Base-by-base conservation (phyloP, 2,888 invertebrate species). In the Marronus borbonicus region DNA sequence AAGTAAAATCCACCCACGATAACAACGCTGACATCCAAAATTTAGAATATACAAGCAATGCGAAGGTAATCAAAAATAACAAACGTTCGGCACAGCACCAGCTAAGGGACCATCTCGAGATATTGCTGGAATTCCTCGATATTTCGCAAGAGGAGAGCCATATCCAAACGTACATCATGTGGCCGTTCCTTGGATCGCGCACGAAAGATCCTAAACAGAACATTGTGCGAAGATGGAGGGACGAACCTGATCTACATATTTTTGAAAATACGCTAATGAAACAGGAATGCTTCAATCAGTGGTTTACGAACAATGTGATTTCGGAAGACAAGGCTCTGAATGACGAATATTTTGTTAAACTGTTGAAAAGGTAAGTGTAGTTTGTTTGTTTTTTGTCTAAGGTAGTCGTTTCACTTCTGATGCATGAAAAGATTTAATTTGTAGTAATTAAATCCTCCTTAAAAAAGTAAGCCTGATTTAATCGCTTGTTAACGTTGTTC, bases 51-150 rank as follows among this genome's bases (percentile, higher is more conserved):
- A 84, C 83, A 20, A 86, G 87, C 77, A 86, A 88, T 76, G 85
- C 88, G 0, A 85, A 85, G 79, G 83, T 85, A 14, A 85, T 88
- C 60, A 88, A 88, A 81, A 88, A 88, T 80, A 87, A 87, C 82
- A 88, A 88, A 80, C 80, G 88, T 49, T 86, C 86, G 1, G 88
- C 87, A 0, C 86, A 87, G 66, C 88, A 88, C 80, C 88, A 88
- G 78, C 83, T 88, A 7, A 80, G 87, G 17, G 88, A 88, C 78
- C 88, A 88, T 78, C 70, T 86, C 69, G 88, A 88, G 77, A 84
- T 87, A 31, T 78, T 87, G n/a, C 80, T 84, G 64, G 80, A 80
- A n/a, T 64, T 82, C 28, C 74, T 86, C 24, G 80, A 81, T 1
- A 52, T 76, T 8, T 77, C 81, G 8, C 79, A 83, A 1, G 78